Evolutionary conservation across 2,888 invertebrate genomes (phyloP), one percentile per base, ranked within the genome.

Genomic region (Anarsia innoxiella): DNA sequence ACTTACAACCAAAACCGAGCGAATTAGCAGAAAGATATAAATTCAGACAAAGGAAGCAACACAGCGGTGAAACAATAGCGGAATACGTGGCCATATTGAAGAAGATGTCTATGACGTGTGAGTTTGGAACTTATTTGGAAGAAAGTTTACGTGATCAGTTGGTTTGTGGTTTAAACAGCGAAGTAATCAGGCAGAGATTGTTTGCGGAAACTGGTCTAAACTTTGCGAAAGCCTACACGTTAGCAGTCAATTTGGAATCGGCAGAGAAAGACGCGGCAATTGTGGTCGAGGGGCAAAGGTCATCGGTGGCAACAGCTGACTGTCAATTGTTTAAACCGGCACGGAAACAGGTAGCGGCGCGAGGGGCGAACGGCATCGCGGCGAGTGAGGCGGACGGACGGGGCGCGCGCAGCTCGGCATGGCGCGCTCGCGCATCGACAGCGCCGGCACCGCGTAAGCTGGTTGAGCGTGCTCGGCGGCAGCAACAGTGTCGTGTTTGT

Each of bases 221-320:
- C 31, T 45, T 37, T 30, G 2, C 4, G 1, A 35, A 34, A 13
- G 45, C 45, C 1, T 41, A 37, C 16, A 30, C 3, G 6, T 11
- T 45, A 6, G 39, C 43, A n/a, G 37, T 45, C 1, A 41, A 33
- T 8, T 27, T 45, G 28, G 45, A 45, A 14, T 37, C 45, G 15
- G 45, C 41, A 6, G 45, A 46, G 23, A 43, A 33, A 26, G 32
- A 43, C 15, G 42, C 42, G 12, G 45, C 42, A n/a, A n/a, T n/a
- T n/a, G n/a, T n/a, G n/a, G n/a, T n/a, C n/a, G n/a, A n/a, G n/a
- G n/a, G n/a, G n/a, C n/a, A n/a, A n/a, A n/a, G n/a, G n/a, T n/a
- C n/a, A n/a, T n/a, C n/a, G n/a, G n/a, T n/a, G n/a, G n/a, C n/a
- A 6, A 16, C 29, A 9, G 36, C 29, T n/a, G n/a, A n/a, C n/a